Conservation (phyloP, 2,797 vertebrate species). For the Manis pentadactyla region DNA sequence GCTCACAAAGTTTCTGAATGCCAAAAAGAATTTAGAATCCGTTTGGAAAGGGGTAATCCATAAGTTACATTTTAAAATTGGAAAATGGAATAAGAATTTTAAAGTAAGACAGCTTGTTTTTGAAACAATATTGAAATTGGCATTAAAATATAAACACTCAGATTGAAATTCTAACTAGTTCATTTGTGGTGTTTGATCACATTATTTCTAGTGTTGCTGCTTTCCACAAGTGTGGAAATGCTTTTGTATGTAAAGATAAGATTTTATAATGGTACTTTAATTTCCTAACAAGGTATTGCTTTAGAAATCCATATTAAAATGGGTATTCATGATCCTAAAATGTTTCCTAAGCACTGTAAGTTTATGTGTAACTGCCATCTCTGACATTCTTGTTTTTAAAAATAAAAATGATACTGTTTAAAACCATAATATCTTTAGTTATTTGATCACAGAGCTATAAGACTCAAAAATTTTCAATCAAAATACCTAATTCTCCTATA, state of each 20-base stretch:
- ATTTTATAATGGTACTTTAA: conserved; percentile 77
- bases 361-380: conserved; percentile 75
- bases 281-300: conserved; percentile 73
- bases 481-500: conserved; percentile 73
- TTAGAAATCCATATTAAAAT: conserved; percentile 73
- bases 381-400: conserved; percentile 79
- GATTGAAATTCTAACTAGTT: conserved; percentile 32
- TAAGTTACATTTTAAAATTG: conserved; percentile 62
- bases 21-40: conserved; percentile 55
- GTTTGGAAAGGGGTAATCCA: conserved; percentile 56
- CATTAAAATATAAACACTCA: conserved; percentile 53
- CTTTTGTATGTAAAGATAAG: conserved; percentile 70
- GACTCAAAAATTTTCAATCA: conserved; percentile 76
- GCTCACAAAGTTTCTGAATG: conserved; percentile 35
- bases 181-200: neutral
- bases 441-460: conserved; percentile 78
- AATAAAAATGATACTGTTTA: conserved; percentile 72
- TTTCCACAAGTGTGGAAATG: conserved; percentile 28
- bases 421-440: conserved; percentile 69
- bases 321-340: conserved; percentile 67
- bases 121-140: conserved; percentile 50
- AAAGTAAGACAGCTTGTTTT: conserved; percentile 50
- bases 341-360: conserved; percentile 76
- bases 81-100: conserved; percentile 36
- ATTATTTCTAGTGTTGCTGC: neutral